Conservation (phyloP, 64 coral and sea anemone species). For the Acropora yongei region DNA sequence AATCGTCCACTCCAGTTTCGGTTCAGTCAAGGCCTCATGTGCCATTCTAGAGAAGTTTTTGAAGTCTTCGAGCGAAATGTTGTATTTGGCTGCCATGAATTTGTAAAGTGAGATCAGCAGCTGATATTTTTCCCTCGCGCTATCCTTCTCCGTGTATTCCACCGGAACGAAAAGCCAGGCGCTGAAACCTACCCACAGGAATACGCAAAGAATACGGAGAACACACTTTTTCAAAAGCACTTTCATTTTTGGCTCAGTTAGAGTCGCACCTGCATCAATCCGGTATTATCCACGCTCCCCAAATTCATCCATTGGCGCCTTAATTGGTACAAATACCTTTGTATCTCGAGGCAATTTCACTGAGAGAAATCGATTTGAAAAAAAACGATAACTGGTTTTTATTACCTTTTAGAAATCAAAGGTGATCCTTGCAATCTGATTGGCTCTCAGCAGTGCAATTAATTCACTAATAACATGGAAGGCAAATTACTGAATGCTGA, state of each 20-base stretch:
- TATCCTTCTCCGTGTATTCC: slow-evolving; percentile 47
- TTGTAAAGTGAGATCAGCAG: slow-evolving; percentile 41
- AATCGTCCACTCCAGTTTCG: slow-evolving; percentile 41
- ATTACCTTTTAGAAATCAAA: too few relatives aligned
- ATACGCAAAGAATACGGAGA: background rate
- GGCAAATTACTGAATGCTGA: too few relatives aligned
- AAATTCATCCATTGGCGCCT: too few relatives aligned
- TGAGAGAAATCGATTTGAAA: too few relatives aligned
- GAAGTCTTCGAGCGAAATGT: slow-evolving; percentile 65
- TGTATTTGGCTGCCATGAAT: slow-evolving; percentile 61
- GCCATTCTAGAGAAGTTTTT: slow-evolving; percentile 32
- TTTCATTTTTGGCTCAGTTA: slow-evolving; percentile 27
- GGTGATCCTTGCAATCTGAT: too few relatives aligned
- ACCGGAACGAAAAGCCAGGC: slow-evolving; percentile 48
- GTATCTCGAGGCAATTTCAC: too few relatives aligned
- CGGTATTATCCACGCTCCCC: too few relatives aligned
- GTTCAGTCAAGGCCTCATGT: slow-evolving; percentile 31
- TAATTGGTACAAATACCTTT: too few relatives aligned
- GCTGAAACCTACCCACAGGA: slow-evolving; percentile 37
- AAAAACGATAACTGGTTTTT: too few relatives aligned
- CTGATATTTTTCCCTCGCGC: background rate
- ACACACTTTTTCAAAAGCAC: slow-evolving; percentile 26
- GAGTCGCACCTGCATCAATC: slow-evolving; percentile 4
- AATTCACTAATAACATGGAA: too few relatives aligned
- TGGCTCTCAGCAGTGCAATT: too few relatives aligned